Base-by-base conservation (phyloP, 2,888 invertebrate genomes). In the Cyclophora albipunctata region DNA sequence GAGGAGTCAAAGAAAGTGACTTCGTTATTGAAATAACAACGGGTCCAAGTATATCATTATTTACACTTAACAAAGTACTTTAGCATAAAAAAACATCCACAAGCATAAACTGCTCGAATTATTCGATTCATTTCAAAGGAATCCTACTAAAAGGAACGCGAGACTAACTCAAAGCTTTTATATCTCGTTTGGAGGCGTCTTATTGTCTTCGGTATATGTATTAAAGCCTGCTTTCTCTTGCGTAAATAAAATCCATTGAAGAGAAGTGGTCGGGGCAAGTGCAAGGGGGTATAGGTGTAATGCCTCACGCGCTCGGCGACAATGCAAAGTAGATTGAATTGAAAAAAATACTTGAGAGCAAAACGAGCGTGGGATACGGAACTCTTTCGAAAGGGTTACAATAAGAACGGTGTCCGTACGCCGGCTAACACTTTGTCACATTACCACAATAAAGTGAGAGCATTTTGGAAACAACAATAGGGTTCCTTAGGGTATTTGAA, bases 261-360 rank as follows among this genome's bases (percentile, higher is more conserved):
- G 64, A 83, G 81, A 79, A 81, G 84, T 80, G 80, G 71, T 81
- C 73, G 71, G 73, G 76, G 77, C 78, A 82, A 84, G 78, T 84
- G 84, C 84, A 84, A 71, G 73, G 71, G 72, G 72, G 69, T 68
- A 76, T 80, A 86, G 84, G 85, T 85, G 84, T 86, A 84, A 86
- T 84, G 84, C 82, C 76, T 86, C 86, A 87, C 86, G 79, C 80
- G 87, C 80, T 73, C 78, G 84, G 71, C 77, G 77, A 84, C 86
- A 85, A 88, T 88, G 86, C 85, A 87, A 88, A 88, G 86, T 86
- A 86, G 85, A 88, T 87, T 87, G 88, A 85, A 87, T 88, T 85
- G 86, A 79, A 84, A 87, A 84, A 86, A 85, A 85, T 81, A 81
- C 77, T 81, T 72, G 69, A 82, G 66, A 66, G 72, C 81, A 83